Evolutionary conservation across 30 jellyfish, hydroid and myxozoan genomes (phyloP), one percentile per base, ranked within the genome.

Genomic region (Haliclystus octoradiatus): DNA sequence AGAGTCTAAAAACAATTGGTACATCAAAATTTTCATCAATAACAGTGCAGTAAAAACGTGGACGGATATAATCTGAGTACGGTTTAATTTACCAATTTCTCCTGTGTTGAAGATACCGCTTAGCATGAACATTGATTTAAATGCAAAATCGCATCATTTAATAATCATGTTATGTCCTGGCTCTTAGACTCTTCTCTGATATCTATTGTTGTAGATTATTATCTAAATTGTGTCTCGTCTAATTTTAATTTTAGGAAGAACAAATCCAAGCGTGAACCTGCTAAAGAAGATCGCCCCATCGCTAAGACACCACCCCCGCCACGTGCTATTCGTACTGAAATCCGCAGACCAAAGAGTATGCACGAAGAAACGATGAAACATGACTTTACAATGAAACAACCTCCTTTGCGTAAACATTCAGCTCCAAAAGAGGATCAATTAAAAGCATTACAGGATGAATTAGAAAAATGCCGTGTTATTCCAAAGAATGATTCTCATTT

Each of bases 191-290:
- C n/a, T n/a, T n/a, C n/a, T n/a, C n/a, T n/a, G n/a, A n/a, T n/a
- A n/a, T n/a, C n/a, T n/a, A n/a, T n/a, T n/a, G n/a, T n/a, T n/a
- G n/a, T n/a, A n/a, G n/a, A n/a, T n/a, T n/a, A n/a, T n/a, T n/a
- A n/a, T n/a, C n/a, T n/a, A n/a, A n/a, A n/a, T n/a, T n/a, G n/a
- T n/a, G n/a, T n/a, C n/a, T n/a, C n/a, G n/a, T n/a, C n/a, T n/a
- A n/a, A n/a, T n/a, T n/a, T n/a, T n/a, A n/a, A n/a, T n/a, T n/a
- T 40, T 40, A 40, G 57, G 57, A 40, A 40, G 57, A 40, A 40
- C 57, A 40, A 40, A 19, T 5, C 9, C 57, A 40, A 40, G 57
- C 57, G 57, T 5, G 57, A 40, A 19, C 57, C 57, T 5, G 57
- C 57, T 9, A 40, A 19, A 40, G 57, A 40, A 9, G 57, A 40